These are phyloP conservation scores for Pachliopta kotzebuea DNA, from an alignment of 2,888 invertebrate species.

Conservation along the genomic window DNA sequence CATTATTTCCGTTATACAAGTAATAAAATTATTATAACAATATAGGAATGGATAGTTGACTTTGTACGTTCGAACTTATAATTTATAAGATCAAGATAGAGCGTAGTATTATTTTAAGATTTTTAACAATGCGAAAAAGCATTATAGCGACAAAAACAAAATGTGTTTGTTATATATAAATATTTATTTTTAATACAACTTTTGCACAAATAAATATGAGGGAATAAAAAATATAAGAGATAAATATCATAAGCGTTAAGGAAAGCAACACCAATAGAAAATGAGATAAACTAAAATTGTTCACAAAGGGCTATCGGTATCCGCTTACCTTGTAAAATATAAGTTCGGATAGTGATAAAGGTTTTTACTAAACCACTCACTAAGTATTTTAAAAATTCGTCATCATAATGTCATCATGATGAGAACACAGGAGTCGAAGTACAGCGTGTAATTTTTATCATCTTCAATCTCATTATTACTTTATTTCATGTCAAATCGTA, in stretches of 20 bases:
- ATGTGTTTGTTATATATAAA: too few species aligned
- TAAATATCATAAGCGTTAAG: too few species aligned
- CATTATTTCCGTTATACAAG: conserved; percentile 27
- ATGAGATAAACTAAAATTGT: not conserved
- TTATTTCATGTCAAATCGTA: not conserved
- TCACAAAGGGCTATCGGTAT: not conserved
- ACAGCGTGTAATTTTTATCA: not conserved
- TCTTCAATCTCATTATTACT: not conserved
- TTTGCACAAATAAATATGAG: too few species aligned
- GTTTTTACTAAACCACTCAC: too few species aligned
- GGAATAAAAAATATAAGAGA: too few species aligned
- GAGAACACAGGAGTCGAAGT: not conserved
- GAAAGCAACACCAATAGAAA: not conserved
- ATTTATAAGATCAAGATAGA: too few species aligned
- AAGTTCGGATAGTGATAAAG: not conserved
- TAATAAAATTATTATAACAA: not conserved
- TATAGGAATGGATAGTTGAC: conserved; percentile 18
- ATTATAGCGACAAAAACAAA: too few species aligned
- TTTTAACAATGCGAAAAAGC: too few species aligned
- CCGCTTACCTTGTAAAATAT: not conserved
- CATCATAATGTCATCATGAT: too few species aligned
- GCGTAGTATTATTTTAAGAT: too few species aligned
- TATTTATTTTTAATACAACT: too few species aligned
- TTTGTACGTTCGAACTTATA: not conserved
- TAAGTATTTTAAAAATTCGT: too few species aligned